Conservation (phyloP, 1,140 invertebrate species). For the Spodoptera frugiperda region DNA sequence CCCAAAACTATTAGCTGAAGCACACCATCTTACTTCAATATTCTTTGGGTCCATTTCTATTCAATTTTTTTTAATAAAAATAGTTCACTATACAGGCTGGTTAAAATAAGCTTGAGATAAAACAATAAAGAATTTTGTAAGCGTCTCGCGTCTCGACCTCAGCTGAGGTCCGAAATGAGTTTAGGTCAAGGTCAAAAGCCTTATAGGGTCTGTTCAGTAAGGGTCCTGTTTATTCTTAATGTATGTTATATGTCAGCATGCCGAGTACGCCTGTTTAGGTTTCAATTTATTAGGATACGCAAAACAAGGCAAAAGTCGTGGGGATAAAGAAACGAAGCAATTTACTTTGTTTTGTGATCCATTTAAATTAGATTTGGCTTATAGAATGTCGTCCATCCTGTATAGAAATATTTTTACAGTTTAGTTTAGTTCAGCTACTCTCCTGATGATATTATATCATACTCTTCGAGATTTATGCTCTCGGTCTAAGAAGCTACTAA, state of each 20-base stretch:
- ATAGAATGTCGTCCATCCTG: no score
- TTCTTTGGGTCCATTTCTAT: no score
- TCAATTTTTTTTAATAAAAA: no score
- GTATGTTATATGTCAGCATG: constrained; percentile 5
- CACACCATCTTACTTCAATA: no score
- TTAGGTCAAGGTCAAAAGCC: not conserved
- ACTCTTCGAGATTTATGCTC: no score
- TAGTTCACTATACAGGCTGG: not conserved
- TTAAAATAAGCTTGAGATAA: not conserved
- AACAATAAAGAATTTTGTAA: constrained; percentile 5
- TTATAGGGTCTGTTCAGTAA: not conserved
- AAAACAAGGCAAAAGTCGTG: not conserved
- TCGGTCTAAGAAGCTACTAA: no score
- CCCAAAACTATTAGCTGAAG: no score
- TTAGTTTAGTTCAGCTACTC: no score
- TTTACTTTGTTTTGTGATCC: no score
- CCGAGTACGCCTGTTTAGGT: not conserved
- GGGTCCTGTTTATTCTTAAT: constrained; percentile 11
- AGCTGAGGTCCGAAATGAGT: not conserved
- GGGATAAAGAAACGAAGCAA: not conserved
- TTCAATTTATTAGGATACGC: constrained; percentile 6
- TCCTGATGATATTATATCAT: no score
- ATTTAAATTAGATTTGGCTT: no score
- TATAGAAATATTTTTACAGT: no score
- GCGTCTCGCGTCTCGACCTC: not conserved